Evolutionary conservation across 2,888 invertebrate species (phyloP), one percentile per base, ranked within the genome.

Genomic region (Galerucella calmariensis): DNA sequence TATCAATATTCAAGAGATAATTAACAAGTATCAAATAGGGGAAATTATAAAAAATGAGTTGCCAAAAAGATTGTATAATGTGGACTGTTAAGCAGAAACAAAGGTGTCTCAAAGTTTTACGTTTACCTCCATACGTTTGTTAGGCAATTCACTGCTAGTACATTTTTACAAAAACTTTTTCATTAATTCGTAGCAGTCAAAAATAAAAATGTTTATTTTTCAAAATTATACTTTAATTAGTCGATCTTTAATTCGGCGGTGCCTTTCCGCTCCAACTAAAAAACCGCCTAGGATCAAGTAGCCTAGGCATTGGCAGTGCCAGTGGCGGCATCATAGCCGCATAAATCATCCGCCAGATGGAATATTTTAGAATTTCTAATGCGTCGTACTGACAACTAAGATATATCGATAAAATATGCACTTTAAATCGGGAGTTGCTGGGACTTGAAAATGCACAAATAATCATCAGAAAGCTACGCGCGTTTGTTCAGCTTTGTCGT

Each of bases 261-360:
- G 16, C 63, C 63, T 44, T 65, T 65, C 63, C 11, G n/a, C 11
- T 14, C 9, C 14, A 20, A 46, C 62, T 35, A 53, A 53, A 53
- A 67, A 67, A 20, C n/a, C 20, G n/a, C 53, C 27, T 35, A 20
- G 12, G 46, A 65, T 65, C 20, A 65, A 46, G 46, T 41, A 20
- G 44, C 46, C 63, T 41, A 65, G 20, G 63, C 72, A 66, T 65
- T 74, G 62, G 58, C 69, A 77, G 75, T 77, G 79, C 75, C 76
- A 69, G 65, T 81, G 77, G 75, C 75, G 77, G 78, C 78, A 78
- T 78, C 75, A 75, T 78, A 80, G 77, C 74, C 77, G 74, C 70
- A 87, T 87, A 87, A 87, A 87, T 87, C 87, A 87, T 87, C 86
- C 84, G 81, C 87, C 87, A 87, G 87, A 87, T 87, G 87, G 87